phyloP scores from a whole-genome alignment of 2,888 invertebrate genomes.

The Perdita meconis region DNA sequence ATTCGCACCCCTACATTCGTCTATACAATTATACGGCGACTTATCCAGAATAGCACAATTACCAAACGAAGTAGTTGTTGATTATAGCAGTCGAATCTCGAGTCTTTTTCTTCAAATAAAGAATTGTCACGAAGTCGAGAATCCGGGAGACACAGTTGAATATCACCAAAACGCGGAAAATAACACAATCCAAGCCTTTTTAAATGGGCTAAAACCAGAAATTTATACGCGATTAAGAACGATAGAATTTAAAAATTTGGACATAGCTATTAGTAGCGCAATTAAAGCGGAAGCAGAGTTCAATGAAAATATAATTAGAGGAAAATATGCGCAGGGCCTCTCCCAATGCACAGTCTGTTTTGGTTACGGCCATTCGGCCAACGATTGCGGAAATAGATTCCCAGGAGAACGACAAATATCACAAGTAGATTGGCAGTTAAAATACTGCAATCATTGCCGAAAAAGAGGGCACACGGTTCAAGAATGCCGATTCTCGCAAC shows the following conservation, averaged over 20 bases:
- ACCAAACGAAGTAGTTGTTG: too few relatives aligned
- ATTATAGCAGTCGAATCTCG: too few relatives aligned
- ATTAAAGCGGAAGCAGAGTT: too few relatives aligned
- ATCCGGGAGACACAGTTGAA: too few relatives aligned
- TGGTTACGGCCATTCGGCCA: background rate
- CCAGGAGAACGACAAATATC: background rate
- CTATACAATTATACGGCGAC: too few relatives aligned
- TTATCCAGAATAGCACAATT: too few relatives aligned
- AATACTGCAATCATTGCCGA: background rate
- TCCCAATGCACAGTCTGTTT: background rate
- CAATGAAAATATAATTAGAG: too few relatives aligned
- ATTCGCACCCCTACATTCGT: too few relatives aligned
- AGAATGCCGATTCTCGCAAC: background rate
- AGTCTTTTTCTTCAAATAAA: too few relatives aligned
- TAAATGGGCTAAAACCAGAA: background rate
- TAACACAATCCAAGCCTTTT: background rate
- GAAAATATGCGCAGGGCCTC: background rate
- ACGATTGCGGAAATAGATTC: background rate
- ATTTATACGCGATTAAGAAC: background rate
- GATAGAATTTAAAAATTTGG: background rate
- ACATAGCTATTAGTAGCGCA: background rate
- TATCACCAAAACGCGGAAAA: background rate
- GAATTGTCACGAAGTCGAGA: too few relatives aligned
- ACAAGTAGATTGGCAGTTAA: background rate
- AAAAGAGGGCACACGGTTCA: background rate